phyloP scores from a whole-genome alignment of 2,797 vertebrate genomes.

The Hybognathus amarus region DNA sequence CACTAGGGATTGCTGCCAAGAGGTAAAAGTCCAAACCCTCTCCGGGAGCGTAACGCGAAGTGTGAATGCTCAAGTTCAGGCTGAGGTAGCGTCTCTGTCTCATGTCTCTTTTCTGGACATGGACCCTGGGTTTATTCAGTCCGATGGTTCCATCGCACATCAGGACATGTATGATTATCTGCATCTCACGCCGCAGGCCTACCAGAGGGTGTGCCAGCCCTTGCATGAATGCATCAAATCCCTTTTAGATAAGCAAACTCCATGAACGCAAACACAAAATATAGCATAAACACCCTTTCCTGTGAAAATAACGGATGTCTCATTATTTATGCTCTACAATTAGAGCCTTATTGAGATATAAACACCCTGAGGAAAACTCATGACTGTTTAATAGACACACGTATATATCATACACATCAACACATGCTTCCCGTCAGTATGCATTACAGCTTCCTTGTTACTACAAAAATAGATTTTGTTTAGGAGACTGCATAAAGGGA shows the following conservation, averaged over 20 bases:
- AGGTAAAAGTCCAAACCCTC: slow-evolving; percentile 85
- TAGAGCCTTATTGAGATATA: slow-evolving; percentile 14
- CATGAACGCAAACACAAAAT: slow-evolving; percentile 25
- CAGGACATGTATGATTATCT: slow-evolving; percentile 94
- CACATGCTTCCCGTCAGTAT: slow-evolving; percentile 7
- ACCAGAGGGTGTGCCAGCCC: slow-evolving; percentile 84
- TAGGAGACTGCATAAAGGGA: neutral
- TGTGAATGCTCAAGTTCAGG: slow-evolving; percentile 83
- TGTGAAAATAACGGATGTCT: neutral
- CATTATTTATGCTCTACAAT: slow-evolving; percentile 17
- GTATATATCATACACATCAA: neutral
- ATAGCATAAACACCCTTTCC: neutral
- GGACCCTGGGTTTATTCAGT: slow-evolving; percentile 88
- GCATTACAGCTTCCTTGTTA: neutral
- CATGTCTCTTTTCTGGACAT: slow-evolving; percentile 82
- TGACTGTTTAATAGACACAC: slow-evolving; percentile 25
- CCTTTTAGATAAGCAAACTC: slow-evolving; percentile 75
- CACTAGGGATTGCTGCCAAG: slow-evolving; percentile 85
- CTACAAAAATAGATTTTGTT: neutral
- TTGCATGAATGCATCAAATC: slow-evolving; percentile 81
- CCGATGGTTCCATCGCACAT: slow-evolving; percentile 88
- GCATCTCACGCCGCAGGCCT: slow-evolving; percentile 86
- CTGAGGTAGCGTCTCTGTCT: slow-evolving; percentile 73
- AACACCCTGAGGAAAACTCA: slow-evolving; percentile 17
- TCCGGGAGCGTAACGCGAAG: slow-evolving; percentile 82